Base-by-base conservation (phyloP, 2,888 invertebrate genomes). In the Beris chalybata region DNA sequence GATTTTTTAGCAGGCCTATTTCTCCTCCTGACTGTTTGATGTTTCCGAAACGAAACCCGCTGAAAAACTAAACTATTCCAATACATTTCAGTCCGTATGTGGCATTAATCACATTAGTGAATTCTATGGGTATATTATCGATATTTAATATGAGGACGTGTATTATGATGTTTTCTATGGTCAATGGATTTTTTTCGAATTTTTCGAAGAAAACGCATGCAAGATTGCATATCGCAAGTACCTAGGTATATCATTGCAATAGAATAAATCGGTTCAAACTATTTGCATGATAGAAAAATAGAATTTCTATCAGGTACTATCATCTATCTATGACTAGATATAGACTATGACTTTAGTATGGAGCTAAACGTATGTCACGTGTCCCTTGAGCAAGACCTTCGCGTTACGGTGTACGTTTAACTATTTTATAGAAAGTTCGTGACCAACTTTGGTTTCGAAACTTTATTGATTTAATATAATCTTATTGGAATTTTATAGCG, bases 21-120 rank as follows among this genome's bases (percentile, higher is more conserved):
- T 12, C n/a, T 11, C 7, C n/a, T 50, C 50, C 61, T 52, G 47
- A 38, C 31, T 45, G 56, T 61, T 59, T 64, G 74, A 74, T 77
- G 78, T 76, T 73, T 69, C 70, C 72, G 67, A 74, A 74, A 69
- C 75, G 74, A 77, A 74, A 76, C 76, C 74, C 74, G 75, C 75
- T 75, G 74, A 71, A 72, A 72, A 76, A 80, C 79, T 80, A 76
- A 65, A 53, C 64, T 64, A 55, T 69, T 73, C 72, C 64, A 70
- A 67, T 65, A 52, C 50, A 15, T 9, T 61, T 5, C 22, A 13
- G 11, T 29, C 13, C 12, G 73, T 79, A 78, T 78, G 77, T 72
- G 74, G 70, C 73, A 71, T 75, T 79, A 80, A 79, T 79, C 78
- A 75, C 78, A 79, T 79, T 79, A 79, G 76, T 69, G 71, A 31